Evolutionary conservation across 2,797 vertebrate genomes (phyloP), one percentile per base, ranked within the genome.

Genomic region (Poeciliopsis paucimaculata): DNA sequence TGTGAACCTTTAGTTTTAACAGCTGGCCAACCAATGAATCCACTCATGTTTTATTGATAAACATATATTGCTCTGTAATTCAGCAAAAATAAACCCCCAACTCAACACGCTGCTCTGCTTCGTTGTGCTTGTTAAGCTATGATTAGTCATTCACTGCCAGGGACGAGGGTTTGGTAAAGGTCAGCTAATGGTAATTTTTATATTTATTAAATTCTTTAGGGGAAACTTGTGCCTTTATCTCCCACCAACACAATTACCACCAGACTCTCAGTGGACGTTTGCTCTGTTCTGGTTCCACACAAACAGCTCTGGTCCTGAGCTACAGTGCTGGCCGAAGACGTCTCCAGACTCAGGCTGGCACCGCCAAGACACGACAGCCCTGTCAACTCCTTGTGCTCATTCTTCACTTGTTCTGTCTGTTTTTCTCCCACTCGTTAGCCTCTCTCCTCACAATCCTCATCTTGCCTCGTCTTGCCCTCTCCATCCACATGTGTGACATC

Each of bases 281-380:
- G 47, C 76, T 88, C 75, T 34, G 39, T 76, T 89, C n/a, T 75
- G 77, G 49, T 82, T 82, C 72, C 68, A 23, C 74, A 87, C 82
- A 88, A 83, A 88, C 84, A 82, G 78, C 78, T 84, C 60, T 72
- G 70, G 75, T 80, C 79, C 81, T 77, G 82, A 87, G 75, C 84
- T 36, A 79, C 76, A 49, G 87, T 93, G 93, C 93, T 85, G 85
- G 85, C 80, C 53, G 85, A 93, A 86, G 93, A 93, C 70, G n/a
- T 94, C 94, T 92, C 92, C 68, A 20, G 85, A 84, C 91, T 90
- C 76, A 72, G 79, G 85, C 90, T 90, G 92, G 91, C 87, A 90
- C 90, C 57, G 66, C 91, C 89, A 90, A 87, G 88, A 89, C 90
- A 88, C 73, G 53, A 90, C 86, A 83, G 91, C 88, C 55, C 84